Conservation (phyloP, 2,888 invertebrate species). For the Abrostola triplasia region DNA sequence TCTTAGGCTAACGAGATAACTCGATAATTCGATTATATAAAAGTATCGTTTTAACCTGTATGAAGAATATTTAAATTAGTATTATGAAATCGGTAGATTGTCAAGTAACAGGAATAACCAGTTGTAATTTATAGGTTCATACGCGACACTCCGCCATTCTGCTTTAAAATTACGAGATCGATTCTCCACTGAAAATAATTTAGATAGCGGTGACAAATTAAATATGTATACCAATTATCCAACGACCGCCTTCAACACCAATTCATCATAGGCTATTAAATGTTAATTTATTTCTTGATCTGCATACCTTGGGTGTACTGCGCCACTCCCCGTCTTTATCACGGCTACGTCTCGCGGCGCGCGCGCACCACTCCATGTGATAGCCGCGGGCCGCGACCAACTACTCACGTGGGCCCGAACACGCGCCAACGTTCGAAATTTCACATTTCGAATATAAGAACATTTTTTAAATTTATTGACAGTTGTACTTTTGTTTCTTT, state of each 20-base stretch:
- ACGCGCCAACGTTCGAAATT: slow-evolving; percentile 70
- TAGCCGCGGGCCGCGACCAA: slow-evolving; percentile 79
- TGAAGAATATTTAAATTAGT: no score
- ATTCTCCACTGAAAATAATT: slow-evolving; percentile 31
- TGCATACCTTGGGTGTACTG: slow-evolving; percentile 63
- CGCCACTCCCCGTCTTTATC: slow-evolving; percentile 78
- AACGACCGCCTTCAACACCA: slow-evolving; percentile 21
- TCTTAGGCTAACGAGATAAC: no score
- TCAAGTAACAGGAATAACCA: no score
- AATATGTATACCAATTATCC: slow-evolving; percentile 39
- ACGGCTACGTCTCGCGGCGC: slow-evolving; percentile 68
- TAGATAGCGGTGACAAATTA: slow-evolving; percentile 28
- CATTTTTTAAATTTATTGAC: slow-evolving; percentile 35
- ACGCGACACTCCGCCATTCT: not conserved
- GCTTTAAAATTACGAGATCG: slow-evolving; percentile 7
- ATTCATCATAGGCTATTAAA: slow-evolving; percentile 44
- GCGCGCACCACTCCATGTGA: slow-evolving; percentile 84
- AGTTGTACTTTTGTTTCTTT: slow-evolving; percentile 42
- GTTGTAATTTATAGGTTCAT: no score
- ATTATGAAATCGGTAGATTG: no score
- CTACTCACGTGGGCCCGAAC: slow-evolving; percentile 53
- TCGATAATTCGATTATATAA: no score
- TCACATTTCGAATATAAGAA: slow-evolving; percentile 47
- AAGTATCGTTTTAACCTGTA: no score
- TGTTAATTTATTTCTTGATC: slow-evolving; percentile 59